Conservation (phyloP, 2,888 invertebrate genomes). For the Cheilosia variabilis region DNA sequence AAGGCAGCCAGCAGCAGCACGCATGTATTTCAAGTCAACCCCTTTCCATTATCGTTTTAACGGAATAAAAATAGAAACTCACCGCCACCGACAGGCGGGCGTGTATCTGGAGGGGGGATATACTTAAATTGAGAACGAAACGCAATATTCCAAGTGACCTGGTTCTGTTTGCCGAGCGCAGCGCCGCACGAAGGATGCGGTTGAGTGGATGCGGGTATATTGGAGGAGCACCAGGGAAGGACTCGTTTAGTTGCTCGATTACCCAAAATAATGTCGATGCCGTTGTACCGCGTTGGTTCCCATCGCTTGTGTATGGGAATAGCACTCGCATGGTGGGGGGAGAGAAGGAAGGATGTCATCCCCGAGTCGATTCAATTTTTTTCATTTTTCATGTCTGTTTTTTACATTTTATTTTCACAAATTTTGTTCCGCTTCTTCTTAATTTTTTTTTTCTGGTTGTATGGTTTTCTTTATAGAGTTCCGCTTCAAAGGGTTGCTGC, state of each 20-base stretch:
- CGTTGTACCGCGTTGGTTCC: not conserved
- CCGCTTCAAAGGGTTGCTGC: slow-evolving; percentile 49
- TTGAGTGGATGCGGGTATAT: not conserved
- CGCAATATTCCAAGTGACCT: slow-evolving; percentile 59
- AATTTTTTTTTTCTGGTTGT: slow-evolving; percentile 2
- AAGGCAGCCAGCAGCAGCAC: not conserved
- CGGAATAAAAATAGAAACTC: slow-evolving; percentile 42
- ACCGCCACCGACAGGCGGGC: slow-evolving; percentile 2
- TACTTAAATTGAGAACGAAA: slow-evolving; percentile 7
- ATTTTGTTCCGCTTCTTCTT: not conserved
- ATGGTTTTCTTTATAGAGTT: slow-evolving; percentile 46
- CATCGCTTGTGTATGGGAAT: not conserved
- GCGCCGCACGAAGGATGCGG: not conserved
- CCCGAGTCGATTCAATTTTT: slow-evolving; percentile 28
- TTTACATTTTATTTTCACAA: slow-evolving; percentile 18
- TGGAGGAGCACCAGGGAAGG: slow-evolving; percentile 8
- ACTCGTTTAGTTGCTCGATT: slow-evolving; percentile 49
- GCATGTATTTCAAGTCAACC: slow-evolving; percentile 7
- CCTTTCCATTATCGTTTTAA: not conserved
- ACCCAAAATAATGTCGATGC: slow-evolving; percentile 55
- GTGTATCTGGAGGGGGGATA: not conserved
- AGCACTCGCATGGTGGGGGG: not conserved
- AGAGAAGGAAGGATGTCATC: not conserved
- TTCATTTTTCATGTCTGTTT: slow-evolving; percentile 1
- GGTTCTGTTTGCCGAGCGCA: slow-evolving; percentile 22